Evolutionary conservation across 23 tunicate species (phyloP).

Genomic region (Botrylloides violaceus): DNA sequence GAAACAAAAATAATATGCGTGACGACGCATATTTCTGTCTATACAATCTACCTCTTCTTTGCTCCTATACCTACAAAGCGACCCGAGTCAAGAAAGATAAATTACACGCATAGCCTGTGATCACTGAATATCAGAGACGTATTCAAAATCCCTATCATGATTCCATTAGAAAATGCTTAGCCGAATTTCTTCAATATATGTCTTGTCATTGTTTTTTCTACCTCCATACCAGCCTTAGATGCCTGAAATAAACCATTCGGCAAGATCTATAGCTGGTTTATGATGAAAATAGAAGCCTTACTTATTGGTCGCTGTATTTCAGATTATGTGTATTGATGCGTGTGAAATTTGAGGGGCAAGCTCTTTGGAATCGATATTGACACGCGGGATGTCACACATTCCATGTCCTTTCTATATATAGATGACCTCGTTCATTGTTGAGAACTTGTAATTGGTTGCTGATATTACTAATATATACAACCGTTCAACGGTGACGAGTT

Average conservation of each 20-base stretch:
- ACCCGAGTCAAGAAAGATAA: not conserved
- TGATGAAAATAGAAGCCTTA: not conserved
- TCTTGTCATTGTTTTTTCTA: not conserved
- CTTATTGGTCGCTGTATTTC: not conserved
- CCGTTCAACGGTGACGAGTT: too few relatives aligned
- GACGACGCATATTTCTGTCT: not conserved
- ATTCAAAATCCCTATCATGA: too few relatives aligned
- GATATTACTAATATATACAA: not conserved
- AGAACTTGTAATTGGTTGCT: not conserved
- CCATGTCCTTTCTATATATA: not conserved
- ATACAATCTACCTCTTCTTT: not conserved
- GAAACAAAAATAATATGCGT: not conserved
- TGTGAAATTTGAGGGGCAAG: not conserved
- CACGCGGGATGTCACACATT: not conserved
- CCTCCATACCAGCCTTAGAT: not conserved
- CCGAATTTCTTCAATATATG: too few relatives aligned
- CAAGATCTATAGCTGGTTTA: not conserved
- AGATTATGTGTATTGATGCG: not conserved
- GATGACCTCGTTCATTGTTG: not conserved
- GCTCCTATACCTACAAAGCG: not conserved
- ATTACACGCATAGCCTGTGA: not conserved
- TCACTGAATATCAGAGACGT: too few relatives aligned
- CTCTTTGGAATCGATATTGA: not conserved
- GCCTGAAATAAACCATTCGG: not conserved
- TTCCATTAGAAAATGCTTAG: too few relatives aligned